These are phyloP conservation scores for Sphecodes monilicornis DNA, from an alignment of 2,888 invertebrate genomes.

Conservation along the genomic window DNA sequence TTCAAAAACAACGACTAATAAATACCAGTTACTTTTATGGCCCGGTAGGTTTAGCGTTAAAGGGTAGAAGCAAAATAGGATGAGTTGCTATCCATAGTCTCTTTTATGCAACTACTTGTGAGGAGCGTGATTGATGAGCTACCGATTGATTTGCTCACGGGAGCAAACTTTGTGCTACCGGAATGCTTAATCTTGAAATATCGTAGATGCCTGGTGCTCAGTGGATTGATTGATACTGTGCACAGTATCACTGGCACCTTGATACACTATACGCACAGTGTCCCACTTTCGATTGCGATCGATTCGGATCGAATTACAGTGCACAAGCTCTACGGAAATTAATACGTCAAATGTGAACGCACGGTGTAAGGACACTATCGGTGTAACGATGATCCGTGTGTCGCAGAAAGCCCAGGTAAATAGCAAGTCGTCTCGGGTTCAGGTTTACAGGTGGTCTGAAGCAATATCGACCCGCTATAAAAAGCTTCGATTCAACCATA, in stretches of 20 bases:
- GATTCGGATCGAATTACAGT: slow-evolving; percentile 55
- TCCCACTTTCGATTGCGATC: slow-evolving; percentile 52
- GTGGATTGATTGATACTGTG: not conserved
- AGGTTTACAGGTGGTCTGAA: slow-evolving; percentile 32
- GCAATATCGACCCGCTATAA: slow-evolving; percentile 27
- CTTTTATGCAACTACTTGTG: not conserved
- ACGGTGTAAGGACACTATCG: slow-evolving; percentile 34
- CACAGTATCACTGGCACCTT: slow-evolving; percentile 27
- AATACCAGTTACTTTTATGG: too few species aligned
- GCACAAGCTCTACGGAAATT: slow-evolving; percentile 56
- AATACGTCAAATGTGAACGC: slow-evolving; percentile 43
- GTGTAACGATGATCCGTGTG: slow-evolving; percentile 47
- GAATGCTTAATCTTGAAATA: not conserved
- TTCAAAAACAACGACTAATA: too few species aligned
- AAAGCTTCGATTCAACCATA: slow-evolving; percentile 13
- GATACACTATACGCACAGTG: slow-evolving; percentile 28
- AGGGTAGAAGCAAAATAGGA: not conserved
- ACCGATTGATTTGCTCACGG: not conserved
- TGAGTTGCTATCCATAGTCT: not conserved
- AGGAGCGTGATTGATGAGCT: not conserved
- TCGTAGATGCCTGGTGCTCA: not conserved
- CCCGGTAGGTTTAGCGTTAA: too few species aligned
- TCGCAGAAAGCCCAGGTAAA: slow-evolving; percentile 47
- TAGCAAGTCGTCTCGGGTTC: slow-evolving; percentile 39
- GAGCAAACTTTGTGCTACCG: not conserved